Percentiles rank a stretch among this genome's conserved stretches.
Evolutionary conservation across 2,113 vertebrate genomes (phyloP).

Genomic region (Crotalus helleri): DNA sequence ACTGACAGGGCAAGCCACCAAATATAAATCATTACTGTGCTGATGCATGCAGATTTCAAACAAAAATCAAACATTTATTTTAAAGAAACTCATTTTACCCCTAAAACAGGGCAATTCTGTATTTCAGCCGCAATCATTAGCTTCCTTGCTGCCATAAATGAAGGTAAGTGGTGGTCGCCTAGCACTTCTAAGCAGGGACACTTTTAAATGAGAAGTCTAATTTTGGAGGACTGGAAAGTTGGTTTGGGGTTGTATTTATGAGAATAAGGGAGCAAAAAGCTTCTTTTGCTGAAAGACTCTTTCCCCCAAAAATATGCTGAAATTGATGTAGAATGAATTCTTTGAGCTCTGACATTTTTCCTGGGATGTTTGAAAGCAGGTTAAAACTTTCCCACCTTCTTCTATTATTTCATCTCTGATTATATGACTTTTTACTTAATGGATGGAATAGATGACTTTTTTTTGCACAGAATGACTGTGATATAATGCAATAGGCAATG

Average conservation of each 20-base stretch:
- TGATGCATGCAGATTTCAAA: neutral
- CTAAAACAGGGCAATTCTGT: neutral
- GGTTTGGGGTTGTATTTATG: constrained; percentile 16
- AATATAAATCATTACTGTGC: neutral
- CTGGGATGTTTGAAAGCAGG: constrained; percentile 34
- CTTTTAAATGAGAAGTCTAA: neutral
- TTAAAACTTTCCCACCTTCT: constrained; percentile 3
- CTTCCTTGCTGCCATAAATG: constrained; percentile 36
- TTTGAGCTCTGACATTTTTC: constrained; percentile 7
- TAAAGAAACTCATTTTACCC: no score
- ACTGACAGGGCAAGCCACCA: no score
- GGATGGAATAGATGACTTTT: neutral
- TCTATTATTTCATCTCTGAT: constrained; percentile 14
- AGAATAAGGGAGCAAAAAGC: neutral
- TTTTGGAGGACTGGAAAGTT: constrained; percentile 12
- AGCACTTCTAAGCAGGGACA: constrained; percentile 38
- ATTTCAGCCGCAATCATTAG: no score
- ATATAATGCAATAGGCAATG: neutral
- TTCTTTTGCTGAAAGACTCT: neutral
- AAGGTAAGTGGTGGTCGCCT: constrained; percentile 53
- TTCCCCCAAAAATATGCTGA: neutral
- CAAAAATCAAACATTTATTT: neutral
- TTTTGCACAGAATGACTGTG: neutral
- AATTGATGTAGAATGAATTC: neutral
- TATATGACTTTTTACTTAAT: constrained; percentile 16